These are phyloP conservation scores for Miichthys miiuy DNA, from an alignment of 2,797 vertebrate species.

Conservation along the genomic window DNA sequence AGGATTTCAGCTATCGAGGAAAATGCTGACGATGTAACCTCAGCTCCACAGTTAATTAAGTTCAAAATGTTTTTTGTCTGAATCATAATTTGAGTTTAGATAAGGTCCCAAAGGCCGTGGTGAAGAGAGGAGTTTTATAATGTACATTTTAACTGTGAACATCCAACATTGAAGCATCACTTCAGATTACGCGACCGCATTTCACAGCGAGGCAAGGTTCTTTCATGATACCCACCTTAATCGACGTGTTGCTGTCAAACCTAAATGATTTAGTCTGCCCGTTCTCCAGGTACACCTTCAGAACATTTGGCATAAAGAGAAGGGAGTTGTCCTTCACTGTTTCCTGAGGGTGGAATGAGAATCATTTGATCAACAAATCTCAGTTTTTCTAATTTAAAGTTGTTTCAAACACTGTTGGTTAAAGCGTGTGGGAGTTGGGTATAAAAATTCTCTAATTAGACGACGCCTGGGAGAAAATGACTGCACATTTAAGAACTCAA, in stretches of 20 bases:
- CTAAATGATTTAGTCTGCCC: constrained; percentile 99
- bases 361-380: constrained; percentile 29
- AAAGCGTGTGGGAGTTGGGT: neutral
- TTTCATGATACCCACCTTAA: constrained; percentile 89
- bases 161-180: constrained; percentile 47
- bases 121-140: constrained; percentile 29
- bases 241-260: constrained; percentile 97
- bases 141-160: constrained; percentile 29
- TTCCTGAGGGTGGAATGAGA: constrained; percentile 80
- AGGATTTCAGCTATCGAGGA: neutral
- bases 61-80: constrained; percentile 15
- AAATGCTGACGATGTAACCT: constrained; percentile 1
- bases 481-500: constrained; percentile 9
- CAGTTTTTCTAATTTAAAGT: neutral
- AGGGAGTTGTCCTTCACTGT: constrained; percentile 91
- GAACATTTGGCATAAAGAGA: constrained; percentile 99
- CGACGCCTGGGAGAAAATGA: neutral
- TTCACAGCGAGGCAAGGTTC: constrained; percentile 29
- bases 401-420: constrained; percentile 4
- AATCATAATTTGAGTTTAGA: constrained; percentile 32
- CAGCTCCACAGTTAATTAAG: neutral
- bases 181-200: constrained; percentile 56
- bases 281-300: constrained; percentile 99
- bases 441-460: neutral
- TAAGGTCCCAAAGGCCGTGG: constrained; percentile 22